phyloP scores from a whole-genome alignment of 2,888 invertebrate genomes.

The Isoperla grammatica region DNA sequence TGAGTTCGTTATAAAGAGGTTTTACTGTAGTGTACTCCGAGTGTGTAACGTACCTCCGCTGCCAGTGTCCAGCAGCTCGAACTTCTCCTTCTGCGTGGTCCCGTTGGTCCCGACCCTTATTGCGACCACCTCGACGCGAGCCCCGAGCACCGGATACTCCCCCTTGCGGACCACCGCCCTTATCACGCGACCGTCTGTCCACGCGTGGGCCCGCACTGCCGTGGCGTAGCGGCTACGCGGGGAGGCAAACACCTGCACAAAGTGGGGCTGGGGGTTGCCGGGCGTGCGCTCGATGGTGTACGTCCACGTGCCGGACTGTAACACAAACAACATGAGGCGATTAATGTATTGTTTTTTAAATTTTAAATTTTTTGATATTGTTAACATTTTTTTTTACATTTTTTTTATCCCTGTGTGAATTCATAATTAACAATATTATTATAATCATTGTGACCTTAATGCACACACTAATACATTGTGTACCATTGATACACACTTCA shows the following conservation, averaged over 20 bases:
- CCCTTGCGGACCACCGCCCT: constrained; percentile 44
- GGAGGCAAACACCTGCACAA: constrained; percentile 54
- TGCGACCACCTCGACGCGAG: constrained; percentile 51
- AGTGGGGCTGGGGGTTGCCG: constrained; percentile 56
- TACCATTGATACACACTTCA: too few relatives aligned
- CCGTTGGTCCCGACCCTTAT: constrained; percentile 37
- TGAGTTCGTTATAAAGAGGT: too few relatives aligned
- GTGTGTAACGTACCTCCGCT: constrained; percentile 43
- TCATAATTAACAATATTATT: too few relatives aligned
- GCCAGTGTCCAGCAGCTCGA: constrained; percentile 54
- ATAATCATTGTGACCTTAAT: too few relatives aligned
- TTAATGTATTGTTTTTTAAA: not conserved
- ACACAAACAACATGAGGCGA: constrained; percentile 10
- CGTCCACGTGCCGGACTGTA: constrained; percentile 53
- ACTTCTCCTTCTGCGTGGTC: constrained; percentile 38
- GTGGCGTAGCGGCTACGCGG: constrained; percentile 45
- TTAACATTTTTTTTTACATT: not conserved
- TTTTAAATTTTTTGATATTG: too few relatives aligned
- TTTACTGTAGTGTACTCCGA: too few relatives aligned
- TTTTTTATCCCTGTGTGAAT: not conserved
- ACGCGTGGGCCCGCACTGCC: constrained; percentile 38
- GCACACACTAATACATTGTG: too few relatives aligned
- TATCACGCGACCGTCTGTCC: not conserved
- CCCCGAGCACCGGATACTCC: constrained; percentile 51
- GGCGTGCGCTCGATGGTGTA: constrained; percentile 52